Conservation (phyloP, 92 coral and sea anemone genomes). For the Phenganax stokvisi region DNA sequence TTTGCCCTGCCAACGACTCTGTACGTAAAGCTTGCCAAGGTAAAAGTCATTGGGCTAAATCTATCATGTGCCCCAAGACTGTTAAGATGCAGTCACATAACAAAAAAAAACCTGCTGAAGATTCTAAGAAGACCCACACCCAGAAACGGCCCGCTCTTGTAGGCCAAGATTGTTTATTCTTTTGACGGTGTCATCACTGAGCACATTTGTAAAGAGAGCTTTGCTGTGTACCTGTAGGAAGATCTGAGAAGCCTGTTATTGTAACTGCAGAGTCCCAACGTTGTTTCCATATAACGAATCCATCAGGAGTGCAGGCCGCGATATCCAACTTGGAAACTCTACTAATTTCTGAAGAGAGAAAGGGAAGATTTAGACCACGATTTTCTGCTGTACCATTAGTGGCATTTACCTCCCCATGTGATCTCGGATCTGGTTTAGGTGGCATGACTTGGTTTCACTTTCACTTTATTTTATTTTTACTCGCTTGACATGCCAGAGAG, state of each 20-base stretch:
- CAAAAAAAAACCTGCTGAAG: slow-evolving; percentile 20
- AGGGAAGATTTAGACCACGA: background rate
- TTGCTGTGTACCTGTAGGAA: slow-evolving; percentile 22
- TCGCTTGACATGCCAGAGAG: too few relatives aligned
- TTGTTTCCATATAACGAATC: slow-evolving; percentile 36
- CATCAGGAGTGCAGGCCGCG: background rate
- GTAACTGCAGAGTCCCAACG: slow-evolving; percentile 29
- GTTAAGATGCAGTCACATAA: slow-evolving; percentile 4
- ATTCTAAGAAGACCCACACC: background rate
- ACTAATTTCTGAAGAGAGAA: slow-evolving; percentile 20
- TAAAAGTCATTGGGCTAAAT: slow-evolving; percentile 40
- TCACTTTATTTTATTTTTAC: too few relatives aligned
- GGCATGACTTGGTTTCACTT: too few relatives aligned
- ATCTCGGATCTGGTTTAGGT: too few relatives aligned
- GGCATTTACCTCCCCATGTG: too few relatives aligned
- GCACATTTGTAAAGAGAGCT: slow-evolving; percentile 31
- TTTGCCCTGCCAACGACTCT: slow-evolving; percentile 14
- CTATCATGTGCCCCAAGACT: slow-evolving; percentile 20
- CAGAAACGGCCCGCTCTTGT: background rate
- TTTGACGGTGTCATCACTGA: slow-evolving; percentile 26
- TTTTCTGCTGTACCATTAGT: too few relatives aligned
- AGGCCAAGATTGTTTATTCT: too few relatives aligned
- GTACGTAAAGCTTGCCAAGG: slow-evolving; percentile 5
- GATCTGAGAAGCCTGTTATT: slow-evolving; percentile 17
- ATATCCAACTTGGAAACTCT: slow-evolving; percentile 6